Base-by-base conservation (phyloP, 2,888 invertebrate genomes). In the Folsomia candida region DNA sequence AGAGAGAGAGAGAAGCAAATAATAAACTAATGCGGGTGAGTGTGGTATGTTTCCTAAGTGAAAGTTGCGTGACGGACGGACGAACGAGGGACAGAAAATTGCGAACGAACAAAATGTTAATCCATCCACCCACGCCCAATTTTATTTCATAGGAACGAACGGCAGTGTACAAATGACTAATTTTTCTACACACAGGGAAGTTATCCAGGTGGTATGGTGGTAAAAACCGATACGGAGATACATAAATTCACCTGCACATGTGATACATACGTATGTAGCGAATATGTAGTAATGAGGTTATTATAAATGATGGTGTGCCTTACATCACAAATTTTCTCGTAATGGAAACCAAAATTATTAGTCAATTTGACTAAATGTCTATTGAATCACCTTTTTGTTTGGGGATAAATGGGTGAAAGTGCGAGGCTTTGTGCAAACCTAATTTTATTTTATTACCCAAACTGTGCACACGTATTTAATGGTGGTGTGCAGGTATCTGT, bases 71-170 rank as follows among this genome's bases (percentile, higher is more conserved):
- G 54, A 54, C 54, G 18, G 54, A 54, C n/a, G 37, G 37, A 14
- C n/a, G n/a, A n/a, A n/a, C n/a, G n/a, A n/a, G n/a, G n/a, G n/a
- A n/a, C n/a, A 47, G 47, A 9, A 47, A 47, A 47, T 47, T 9
- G 18, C 9, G 9, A 11, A 47, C 47, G 20, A 54, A 22, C 54
- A 54, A 54, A n/a, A 54, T 54, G 54, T 54, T 54, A 54, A 54
- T 54, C 54, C 54, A 54, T 54, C 54, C 54, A 54, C 54, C 54
- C 22, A 54, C 54, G 54, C 54, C 54, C 54, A 20, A 54, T 9
- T 37, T 37, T 14, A 37, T 37, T n/a, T n/a, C n/a, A n/a, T n/a
- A n/a, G n/a, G n/a, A n/a, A n/a, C n/a, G n/a, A n/a, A n/a, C n/a
- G n/a, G n/a, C n/a, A 37, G 14, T 9, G 37, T 22, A 54, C 22